These are phyloP conservation scores for Limnephilus marmoratus DNA, from an alignment of 2,888 invertebrate species.

Conservation along the genomic window DNA sequence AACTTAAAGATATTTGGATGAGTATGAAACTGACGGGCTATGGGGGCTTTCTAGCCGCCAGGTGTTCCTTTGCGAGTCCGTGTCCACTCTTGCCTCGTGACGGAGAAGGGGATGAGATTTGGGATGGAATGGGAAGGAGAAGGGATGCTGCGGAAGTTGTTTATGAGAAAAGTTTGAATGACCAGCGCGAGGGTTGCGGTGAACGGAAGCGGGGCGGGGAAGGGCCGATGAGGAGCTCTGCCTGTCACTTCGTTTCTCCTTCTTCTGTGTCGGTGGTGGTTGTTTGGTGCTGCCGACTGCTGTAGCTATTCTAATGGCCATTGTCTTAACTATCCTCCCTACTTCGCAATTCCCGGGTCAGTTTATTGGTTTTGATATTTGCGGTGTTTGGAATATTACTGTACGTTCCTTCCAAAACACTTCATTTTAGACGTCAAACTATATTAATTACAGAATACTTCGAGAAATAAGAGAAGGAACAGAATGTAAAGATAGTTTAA, in stretches of 20 bases:
- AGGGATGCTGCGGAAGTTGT: slow-evolving; percentile 1
- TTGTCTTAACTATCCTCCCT: neutral
- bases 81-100: neutral
- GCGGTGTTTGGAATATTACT: neutral
- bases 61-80: neutral
- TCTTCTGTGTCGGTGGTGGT: neutral
- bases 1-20: neutral
- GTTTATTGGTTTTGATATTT: neutral
- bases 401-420: neutral
- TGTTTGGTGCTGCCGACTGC: neutral
- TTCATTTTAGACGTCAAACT: neutral
- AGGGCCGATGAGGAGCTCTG: neutral
- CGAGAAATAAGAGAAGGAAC: neutral
- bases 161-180: slow-evolving; percentile 28
- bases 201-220: neutral
- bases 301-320: neutral
- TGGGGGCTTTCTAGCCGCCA: neutral
- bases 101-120: neutral
- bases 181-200: neutral
- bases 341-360: neutral
- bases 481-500: neutral
- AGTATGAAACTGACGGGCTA: neutral
- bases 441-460: neutral
- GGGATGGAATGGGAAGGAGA: neutral
- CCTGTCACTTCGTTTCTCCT: neutral